These are phyloP conservation scores for Carabus problematicus DNA, from an alignment of 2,888 invertebrate genomes.

Conservation along the genomic window DNA sequence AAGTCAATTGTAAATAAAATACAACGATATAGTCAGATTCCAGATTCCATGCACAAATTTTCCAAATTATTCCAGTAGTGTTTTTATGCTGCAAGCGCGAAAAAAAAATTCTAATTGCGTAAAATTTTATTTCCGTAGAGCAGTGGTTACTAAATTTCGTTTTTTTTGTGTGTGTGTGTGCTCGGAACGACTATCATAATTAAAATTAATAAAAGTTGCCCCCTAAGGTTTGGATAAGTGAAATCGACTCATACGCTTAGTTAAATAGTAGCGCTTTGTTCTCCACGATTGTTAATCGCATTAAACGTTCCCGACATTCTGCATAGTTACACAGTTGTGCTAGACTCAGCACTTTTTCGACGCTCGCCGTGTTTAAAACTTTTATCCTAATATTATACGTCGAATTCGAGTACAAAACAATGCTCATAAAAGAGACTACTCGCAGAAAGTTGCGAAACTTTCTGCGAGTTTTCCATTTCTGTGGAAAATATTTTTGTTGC, in stretches of 20 bases:
- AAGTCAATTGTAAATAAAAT: background rate
- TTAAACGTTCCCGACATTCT: no score
- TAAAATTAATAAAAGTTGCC: constrained; percentile 33
- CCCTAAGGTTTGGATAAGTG: constrained; percentile 15
- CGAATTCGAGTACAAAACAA: constrained; percentile 18
- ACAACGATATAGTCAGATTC: no score
- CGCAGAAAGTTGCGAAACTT: constrained; percentile 1
- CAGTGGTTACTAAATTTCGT: constrained; percentile 10
- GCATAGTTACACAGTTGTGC: no score
- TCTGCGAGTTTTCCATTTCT: constrained; percentile 10
- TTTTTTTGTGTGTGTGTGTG: background rate
- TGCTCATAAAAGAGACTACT: constrained; percentile 24
- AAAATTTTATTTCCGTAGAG: constrained; percentile 33
- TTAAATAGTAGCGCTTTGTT: background rate
- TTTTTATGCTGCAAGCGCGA: constrained; percentile 3
- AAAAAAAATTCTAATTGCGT: constrained; percentile 27
- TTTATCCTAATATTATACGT: constrained; percentile 16
- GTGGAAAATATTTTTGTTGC: constrained; percentile 4
- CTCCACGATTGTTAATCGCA: background rate
- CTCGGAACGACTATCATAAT: constrained; percentile 31
- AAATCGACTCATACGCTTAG: constrained; percentile 5
- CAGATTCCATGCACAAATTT: constrained; percentile 1
- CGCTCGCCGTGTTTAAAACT: constrained; percentile 19
- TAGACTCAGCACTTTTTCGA: background rate
- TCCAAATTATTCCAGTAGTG: constrained; percentile 19